A percentile compares a stretch with the other conserved stretches of the same genome.
Conservation (phyloP, 2,888 invertebrate genomes). For the Brenthis ino region DNA sequence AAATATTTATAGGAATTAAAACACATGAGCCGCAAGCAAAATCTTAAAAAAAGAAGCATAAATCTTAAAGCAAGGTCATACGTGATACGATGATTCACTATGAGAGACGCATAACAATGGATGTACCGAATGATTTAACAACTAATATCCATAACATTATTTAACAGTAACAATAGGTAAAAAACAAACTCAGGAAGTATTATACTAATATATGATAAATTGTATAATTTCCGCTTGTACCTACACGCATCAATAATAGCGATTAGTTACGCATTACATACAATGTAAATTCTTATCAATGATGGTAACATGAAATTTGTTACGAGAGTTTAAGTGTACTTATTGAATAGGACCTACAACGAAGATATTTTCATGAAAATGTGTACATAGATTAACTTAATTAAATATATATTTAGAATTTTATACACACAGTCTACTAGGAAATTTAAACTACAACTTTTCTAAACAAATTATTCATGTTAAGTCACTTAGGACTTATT, state of each 20-base stretch:
- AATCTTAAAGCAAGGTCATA: slow-evolving; percentile 7
- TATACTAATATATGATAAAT: slow-evolving; percentile 46
- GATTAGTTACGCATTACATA: slow-evolving; percentile 22
- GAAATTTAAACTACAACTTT: too few species aligned
- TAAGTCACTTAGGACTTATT: too few species aligned
- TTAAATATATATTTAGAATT: too few species aligned
- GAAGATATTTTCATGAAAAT: too few species aligned
- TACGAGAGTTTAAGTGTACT: too few species aligned
- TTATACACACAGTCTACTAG: too few species aligned
- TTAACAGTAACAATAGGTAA: slow-evolving; percentile 58
- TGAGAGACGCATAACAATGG: slow-evolving; percentile 41
- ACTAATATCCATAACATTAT: slow-evolving; percentile 34
- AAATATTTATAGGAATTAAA: too few species aligned
- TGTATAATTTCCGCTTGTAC: slow-evolving; percentile 30
- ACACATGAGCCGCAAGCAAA: background rate
- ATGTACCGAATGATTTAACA: slow-evolving; percentile 30
- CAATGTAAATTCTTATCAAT: slow-evolving; percentile 10
- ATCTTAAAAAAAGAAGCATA: background rate
- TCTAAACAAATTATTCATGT: too few species aligned
- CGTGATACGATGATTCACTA: slow-evolving; percentile 10
- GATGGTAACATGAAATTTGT: background rate
- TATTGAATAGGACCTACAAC: too few species aligned
- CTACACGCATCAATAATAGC: slow-evolving; percentile 28
- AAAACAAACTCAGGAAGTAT: slow-evolving; percentile 65
- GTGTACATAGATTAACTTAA: too few species aligned